Conservation (phyloP, 2,113 vertebrate genomes). For the Merops nubicus region DNA sequence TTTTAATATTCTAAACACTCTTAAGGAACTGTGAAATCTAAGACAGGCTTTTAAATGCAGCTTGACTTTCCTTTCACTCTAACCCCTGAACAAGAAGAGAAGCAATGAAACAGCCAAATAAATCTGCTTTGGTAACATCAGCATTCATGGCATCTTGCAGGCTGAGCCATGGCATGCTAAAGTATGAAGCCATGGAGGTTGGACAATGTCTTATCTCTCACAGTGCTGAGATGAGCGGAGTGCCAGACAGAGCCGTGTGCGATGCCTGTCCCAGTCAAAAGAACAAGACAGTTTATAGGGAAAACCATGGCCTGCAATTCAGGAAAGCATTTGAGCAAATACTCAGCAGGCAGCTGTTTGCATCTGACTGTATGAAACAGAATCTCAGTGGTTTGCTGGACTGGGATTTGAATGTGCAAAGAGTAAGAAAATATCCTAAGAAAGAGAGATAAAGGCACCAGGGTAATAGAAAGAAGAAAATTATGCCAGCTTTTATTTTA, state of each 20-base stretch:
- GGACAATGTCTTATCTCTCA: neutral
- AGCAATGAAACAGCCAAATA: neutral
- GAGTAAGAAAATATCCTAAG: neutral
- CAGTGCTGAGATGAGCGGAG: accelerated
- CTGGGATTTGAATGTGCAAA: neutral
- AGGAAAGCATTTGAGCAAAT: neutral
- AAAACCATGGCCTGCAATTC: neutral
- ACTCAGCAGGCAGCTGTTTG: neutral
- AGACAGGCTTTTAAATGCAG: neutral
- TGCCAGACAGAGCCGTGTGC: neutral
- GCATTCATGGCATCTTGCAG: neutral
- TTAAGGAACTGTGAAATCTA: neutral
- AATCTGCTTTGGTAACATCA: neutral
- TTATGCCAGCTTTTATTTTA: neutral
- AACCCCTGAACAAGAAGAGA: neutral
- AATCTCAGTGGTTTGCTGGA: neutral
- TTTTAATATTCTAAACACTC: neutral
- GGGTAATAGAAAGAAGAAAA: neutral
- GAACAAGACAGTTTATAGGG: neutral
- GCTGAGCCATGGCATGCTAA: accelerated
- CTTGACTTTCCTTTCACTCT: neutral
- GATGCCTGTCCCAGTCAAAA: accelerated
- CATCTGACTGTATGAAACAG: neutral
- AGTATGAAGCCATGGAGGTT: neutral
- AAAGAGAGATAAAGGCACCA: neutral